Percentiles rank a stretch among this genome's conserved stretches.
These are phyloP conservation scores for Rhingia rostrata DNA, from an alignment of 2,888 invertebrate genomes.

Conservation along the genomic window DNA sequence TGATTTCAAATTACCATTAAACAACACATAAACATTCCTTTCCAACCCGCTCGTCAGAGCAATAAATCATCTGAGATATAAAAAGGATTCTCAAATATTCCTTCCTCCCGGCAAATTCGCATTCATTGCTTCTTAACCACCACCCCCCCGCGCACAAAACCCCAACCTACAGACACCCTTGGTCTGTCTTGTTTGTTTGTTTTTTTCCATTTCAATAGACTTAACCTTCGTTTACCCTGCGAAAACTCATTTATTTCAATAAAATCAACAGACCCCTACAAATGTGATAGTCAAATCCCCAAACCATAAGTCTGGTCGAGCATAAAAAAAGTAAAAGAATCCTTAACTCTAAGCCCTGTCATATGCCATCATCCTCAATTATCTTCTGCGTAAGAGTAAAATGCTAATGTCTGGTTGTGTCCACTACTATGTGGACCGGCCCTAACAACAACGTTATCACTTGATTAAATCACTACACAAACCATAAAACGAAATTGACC, in stretches of 20 bases:
- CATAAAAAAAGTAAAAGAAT: not conserved
- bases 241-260: slow-evolving; percentile 29
- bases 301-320: not conserved
- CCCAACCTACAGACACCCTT: not conserved
- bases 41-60: not conserved
- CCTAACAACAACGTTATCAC: slow-evolving; percentile 68
- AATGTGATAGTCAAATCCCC: slow-evolving; percentile 14
- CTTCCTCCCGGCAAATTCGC: slow-evolving; percentile 7
- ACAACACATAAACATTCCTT: not conserved
- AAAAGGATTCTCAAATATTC: not conserved
- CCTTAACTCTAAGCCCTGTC: not conserved
- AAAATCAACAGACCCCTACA: slow-evolving; percentile 20
- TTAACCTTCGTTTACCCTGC: slow-evolving; percentile 10
- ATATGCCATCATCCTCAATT: slow-evolving; percentile 3
- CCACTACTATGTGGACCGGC: slow-evolving; percentile 30
- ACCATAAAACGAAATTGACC: slow-evolving; percentile 68
- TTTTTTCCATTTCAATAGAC: slow-evolving; percentile 8
- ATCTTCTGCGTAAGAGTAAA: not conserved
- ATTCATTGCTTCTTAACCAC: slow-evolving; percentile 34
- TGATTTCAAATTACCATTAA: not conserved
- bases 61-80: slow-evolving; percentile 23
- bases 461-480: slow-evolving; percentile 72
- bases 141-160: not conserved
- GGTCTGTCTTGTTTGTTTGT: no score
- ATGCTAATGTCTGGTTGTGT: not conserved